Percentiles rank a stretch among this genome's conserved stretches.
Evolutionary conservation across 37 sponge, comb jelly and placozoan species (phyloP).

Genomic region (Chondrosia reniformis): DNA sequence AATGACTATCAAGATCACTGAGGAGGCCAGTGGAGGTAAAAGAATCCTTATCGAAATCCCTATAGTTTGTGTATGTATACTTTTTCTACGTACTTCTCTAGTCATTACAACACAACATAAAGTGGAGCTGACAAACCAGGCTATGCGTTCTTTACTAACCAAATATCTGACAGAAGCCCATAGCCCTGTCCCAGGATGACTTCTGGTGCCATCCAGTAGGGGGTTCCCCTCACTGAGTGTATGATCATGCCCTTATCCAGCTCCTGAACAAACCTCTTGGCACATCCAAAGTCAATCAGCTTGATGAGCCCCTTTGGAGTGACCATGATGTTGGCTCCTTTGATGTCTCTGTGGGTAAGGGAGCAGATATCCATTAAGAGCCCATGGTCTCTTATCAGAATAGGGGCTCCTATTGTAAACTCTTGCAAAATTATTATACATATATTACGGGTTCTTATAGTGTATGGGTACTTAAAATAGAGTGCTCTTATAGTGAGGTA

Average conservation of each 20-base stretch:
- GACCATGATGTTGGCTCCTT: constrained; percentile 92
- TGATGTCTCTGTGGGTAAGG: constrained; percentile 62
- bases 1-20: neutral
- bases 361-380: neutral
- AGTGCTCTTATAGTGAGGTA: no score
- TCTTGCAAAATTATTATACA: no score
- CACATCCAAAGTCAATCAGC: constrained; percentile 95
- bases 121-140: neutral
- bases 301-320: constrained; percentile 69
- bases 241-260: constrained; percentile 34
- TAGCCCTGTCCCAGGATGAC: constrained; percentile 76
- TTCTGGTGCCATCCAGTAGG: constrained; percentile 97
- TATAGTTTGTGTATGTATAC: neutral
- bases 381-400: no score
- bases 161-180: constrained; percentile 85
- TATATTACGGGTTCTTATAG: no score
- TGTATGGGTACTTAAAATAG: no score
- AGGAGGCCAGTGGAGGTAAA: no score
- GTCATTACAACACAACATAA: neutral
- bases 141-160: constrained; percentile 46
- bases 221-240: constrained; percentile 88
- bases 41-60: neutral
- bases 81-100: no score
- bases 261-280: constrained; percentile 46
- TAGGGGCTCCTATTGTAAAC: no score